Conservation (phyloP, 2,113 vertebrate genomes). For the Ophthalmolycus amberensis region DNA sequence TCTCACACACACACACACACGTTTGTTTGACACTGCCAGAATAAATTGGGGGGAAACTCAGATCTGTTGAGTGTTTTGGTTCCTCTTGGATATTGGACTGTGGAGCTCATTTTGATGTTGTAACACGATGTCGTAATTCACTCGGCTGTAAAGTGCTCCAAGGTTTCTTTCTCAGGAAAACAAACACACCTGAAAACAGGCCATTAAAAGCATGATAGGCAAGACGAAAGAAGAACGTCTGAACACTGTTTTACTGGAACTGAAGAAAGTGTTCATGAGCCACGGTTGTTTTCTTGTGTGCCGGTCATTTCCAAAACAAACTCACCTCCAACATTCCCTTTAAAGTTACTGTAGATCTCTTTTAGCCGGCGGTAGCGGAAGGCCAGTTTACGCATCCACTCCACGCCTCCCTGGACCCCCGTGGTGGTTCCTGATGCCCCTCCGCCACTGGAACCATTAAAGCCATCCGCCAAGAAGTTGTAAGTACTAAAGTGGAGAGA, state of each 20-base stretch:
- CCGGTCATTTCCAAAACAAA: not conserved
- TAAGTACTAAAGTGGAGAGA: constrained; percentile 86
- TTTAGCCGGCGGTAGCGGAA: constrained; percentile 96
- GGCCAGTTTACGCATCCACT: constrained; percentile 98
- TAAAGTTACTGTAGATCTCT: constrained; percentile 95
- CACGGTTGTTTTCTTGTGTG: no score
- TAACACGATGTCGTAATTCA: no score
- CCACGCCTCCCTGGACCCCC: constrained; percentile 94
- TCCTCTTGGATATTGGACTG: no score
- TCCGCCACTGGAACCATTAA: constrained; percentile 87
- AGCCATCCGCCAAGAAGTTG: constrained; percentile 94
- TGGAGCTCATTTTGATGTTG: no score
- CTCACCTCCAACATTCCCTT: constrained; percentile 92
- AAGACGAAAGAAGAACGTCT: not conserved
- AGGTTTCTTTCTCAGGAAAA: no score
- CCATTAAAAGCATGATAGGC: not conserved
- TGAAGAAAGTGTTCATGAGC: not conserved
- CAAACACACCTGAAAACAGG: not conserved
- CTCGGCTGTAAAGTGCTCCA: no score
- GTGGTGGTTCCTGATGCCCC: constrained; percentile 83
- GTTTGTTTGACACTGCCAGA: no score
- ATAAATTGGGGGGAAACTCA: no score
- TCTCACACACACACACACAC: no score
- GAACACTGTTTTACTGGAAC: not conserved
- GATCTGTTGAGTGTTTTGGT: no score